Evolutionary conservation across 1,140 invertebrate genomes (phyloP), one percentile per base, ranked within the genome.

Genomic region (Nymphalis io): DNA sequence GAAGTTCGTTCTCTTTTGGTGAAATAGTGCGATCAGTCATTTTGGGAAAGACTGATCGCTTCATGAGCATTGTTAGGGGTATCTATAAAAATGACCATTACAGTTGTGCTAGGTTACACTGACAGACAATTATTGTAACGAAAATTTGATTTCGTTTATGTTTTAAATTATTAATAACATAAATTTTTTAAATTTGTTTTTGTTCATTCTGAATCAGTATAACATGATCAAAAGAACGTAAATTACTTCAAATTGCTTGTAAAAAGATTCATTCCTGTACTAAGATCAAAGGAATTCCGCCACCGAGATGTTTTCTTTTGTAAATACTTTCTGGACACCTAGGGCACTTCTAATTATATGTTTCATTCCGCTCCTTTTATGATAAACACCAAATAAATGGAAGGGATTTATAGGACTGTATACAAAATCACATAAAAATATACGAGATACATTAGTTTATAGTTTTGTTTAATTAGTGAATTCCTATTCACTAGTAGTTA

Each of bases 1-100:
- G 94, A 1, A 97, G 85, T 78, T 97, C 96, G 70, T 96, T 95
- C 78, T 96, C 95, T 11, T 95, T 94, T 0, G 95, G 94, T 0
- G 95, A 95, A 51, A 95, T 92, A 59, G 93, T 93, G 1, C 93
- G 93, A 79, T 95, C 93, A 64, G 94, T 94, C 69, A 95, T 92
- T 18, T 94, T 93, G 33, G 93, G 93, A 68, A 97, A 92, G 1
- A 96, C 87, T 0, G 93, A 92, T 65, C 94, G 92, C 46, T 95
- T 94, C 84, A 95, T 94, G 16, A 97, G 87, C 91, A 96, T 95
- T 0, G 95, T 94, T n/a, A 95, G 89, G 1, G 94, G 95, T 60
- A 95, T 94, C 74, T 76, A 64, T 57, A 46, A 42, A 21, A 20
- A 53, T 21, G 12, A n/a, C 27, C 5, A 44, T 13, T n/a, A 44